Percentiles rank a stretch among this genome's conserved stretches.
phyloP scores from a whole-genome alignment of 1,140 invertebrate species.

The Asobara japonica region DNA sequence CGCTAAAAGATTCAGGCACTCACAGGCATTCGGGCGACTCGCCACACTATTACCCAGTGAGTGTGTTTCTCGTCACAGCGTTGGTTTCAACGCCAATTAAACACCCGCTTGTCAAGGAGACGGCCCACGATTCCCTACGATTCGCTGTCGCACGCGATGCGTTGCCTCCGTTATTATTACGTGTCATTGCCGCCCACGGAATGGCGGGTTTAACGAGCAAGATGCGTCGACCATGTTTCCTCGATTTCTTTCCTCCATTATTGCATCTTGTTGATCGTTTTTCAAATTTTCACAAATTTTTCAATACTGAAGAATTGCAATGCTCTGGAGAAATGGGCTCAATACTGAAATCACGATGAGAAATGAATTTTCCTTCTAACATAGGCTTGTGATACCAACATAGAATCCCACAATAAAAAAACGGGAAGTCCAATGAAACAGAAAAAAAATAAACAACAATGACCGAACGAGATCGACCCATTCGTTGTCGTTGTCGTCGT shows the following conservation, averaged over 20 bases:
- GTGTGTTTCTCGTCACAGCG: slow-evolving; percentile 63
- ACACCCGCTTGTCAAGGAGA: slow-evolving; percentile 67
- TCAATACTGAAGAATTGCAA: no score
- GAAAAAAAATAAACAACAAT: not conserved
- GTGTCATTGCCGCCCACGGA: slow-evolving; percentile 59
- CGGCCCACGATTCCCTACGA: slow-evolving; percentile 53
- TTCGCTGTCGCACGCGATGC: slow-evolving; percentile 64
- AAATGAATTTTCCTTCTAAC: no score
- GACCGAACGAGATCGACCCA: slow-evolving; percentile 14
- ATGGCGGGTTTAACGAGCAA: slow-evolving; percentile 40
- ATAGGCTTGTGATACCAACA: no score
- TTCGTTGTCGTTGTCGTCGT: not conserved
- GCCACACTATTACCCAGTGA: slow-evolving; percentile 48
- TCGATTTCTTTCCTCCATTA: not conserved
- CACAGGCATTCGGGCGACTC: slow-evolving; percentile 63
- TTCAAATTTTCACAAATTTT: no score
- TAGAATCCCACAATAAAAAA: no score
- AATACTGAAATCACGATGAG: no score
- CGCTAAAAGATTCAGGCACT: slow-evolving; percentile 25
- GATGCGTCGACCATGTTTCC: slow-evolving; percentile 23
- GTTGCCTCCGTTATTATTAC: slow-evolving; percentile 55
- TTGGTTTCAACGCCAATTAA: slow-evolving; percentile 69
- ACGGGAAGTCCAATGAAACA: slow-evolving; percentile 1
- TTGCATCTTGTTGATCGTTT: not conserved
- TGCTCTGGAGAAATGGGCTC: no score